Percentiles rank a stretch among this genome's conserved stretches.
phyloP scores from a whole-genome alignment of 2,113 vertebrate species.

The Naja naja region DNA sequence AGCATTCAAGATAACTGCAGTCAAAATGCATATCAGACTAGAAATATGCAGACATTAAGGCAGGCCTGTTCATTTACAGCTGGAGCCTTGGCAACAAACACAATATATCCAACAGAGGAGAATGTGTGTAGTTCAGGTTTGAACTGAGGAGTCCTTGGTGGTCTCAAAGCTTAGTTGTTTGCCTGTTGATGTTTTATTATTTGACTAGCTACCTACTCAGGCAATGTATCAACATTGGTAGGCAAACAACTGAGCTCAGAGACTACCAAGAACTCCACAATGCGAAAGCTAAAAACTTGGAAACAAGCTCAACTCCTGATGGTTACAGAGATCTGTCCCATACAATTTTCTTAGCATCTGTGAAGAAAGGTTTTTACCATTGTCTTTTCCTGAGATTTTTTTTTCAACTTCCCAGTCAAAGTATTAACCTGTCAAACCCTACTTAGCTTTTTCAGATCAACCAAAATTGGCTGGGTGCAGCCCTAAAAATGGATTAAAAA shows the following conservation, averaged over 20 bases:
- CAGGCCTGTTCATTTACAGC: neutral
- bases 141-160: neutral
- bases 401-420: neutral
- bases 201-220: neutral
- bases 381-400: neutral
- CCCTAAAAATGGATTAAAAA: neutral
- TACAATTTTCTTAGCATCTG: neutral
- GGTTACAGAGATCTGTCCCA: neutral
- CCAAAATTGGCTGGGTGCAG: neutral
- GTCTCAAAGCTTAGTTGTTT: neutral
- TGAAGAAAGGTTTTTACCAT: neutral
- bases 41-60: neutral
- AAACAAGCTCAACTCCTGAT: neutral
- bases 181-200: neutral
- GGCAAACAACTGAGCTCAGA: neutral
- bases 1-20: neutral
- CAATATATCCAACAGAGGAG: neutral
- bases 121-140: neutral
- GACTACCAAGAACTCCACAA: neutral
- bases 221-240: neutral
- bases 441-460: neutral
- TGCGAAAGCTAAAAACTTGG: neutral
- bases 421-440: neutral
- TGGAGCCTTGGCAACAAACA: neutral
- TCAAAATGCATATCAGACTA: neutral